Evolutionary conservation across 2,797 vertebrate species (phyloP), one percentile per base, ranked within the genome.

Genomic region (Centroberyx gerrardi): DNA sequence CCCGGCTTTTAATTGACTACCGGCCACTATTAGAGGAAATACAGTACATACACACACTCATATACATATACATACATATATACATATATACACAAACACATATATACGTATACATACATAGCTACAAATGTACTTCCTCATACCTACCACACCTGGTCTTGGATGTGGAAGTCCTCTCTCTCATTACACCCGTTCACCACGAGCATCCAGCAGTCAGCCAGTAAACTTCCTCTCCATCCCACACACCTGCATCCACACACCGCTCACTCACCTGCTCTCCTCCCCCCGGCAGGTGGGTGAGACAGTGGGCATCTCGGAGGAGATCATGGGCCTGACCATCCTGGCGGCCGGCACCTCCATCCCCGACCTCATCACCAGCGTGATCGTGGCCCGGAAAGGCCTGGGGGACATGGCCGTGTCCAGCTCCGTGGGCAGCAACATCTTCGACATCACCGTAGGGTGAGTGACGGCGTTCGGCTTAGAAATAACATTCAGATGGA

Each of bases 341-440:
- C 91, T 99, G 78, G 97, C 97, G 1, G 97, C 97, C 8, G 97
- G 97, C 33, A 98, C 97, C 0, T 99, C 97, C 17, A 98, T 99
- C 89, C 97, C 97, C 1, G 97, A 98, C 90, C 96, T 98, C 61
- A 98, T 99, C 93, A 98, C 97, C 87, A 98, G 97, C 2, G 97
- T 98, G 73, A 99, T 99, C 0, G 97, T 99, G 17, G 97, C 97
- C 14, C 93, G 97, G 6, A 99, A 98, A 79, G 97, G 97, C 64
- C 80, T 98, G 17, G 97, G 97, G 0, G 97, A 99, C 93, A 99
- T 98, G 97, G 97, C 97, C 0, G 97, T 99, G 81, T 99, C 97
- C 84, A 99, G 97, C 62, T 99, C 97, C 0, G 97, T 99, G 64
- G 97, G 97, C 73, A 98, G 97, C 68, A 99, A 99, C 86, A 99